These are phyloP conservation scores for Centropristis striata DNA, from an alignment of 2,113 vertebrate species.

Conservation along the genomic window DNA sequence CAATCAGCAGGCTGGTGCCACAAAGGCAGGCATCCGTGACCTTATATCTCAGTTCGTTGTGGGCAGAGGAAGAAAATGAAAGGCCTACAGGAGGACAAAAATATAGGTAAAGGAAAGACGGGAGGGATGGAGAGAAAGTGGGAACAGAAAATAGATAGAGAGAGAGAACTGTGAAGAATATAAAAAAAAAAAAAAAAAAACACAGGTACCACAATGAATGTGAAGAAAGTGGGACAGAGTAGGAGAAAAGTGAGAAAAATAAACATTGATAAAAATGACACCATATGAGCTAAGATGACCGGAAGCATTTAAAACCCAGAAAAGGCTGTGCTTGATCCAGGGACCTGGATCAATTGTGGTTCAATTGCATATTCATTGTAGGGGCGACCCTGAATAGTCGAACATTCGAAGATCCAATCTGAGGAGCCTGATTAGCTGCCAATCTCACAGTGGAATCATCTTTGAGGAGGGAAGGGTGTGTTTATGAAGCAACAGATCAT, in stretches of 20 bases:
- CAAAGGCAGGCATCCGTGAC: slow-evolving; percentile 91
- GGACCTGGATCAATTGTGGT: neutral
- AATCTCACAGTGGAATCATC: too few relatives aligned
- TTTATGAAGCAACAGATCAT: too few relatives aligned
- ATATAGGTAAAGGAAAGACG: slow-evolving; percentile 57
- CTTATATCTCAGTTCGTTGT: slow-evolving; percentile 76
- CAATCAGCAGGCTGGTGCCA: slow-evolving; percentile 90
- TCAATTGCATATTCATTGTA: neutral
- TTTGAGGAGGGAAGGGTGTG: too few relatives aligned
- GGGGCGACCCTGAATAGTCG: too few relatives aligned
- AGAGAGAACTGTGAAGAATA: slow-evolving; percentile 34
- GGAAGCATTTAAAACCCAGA: neutral
- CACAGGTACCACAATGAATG: slow-evolving; percentile 33
- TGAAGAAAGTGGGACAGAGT: slow-evolving; percentile 48
- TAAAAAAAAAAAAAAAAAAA: too few relatives aligned
- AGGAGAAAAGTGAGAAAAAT: slow-evolving; percentile 64
- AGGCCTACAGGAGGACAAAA: slow-evolving; percentile 63
- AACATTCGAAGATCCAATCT: too few relatives aligned
- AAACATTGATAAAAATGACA: slow-evolving; percentile 12
- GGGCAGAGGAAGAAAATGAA: slow-evolving; percentile 63
- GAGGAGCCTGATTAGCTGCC: too few relatives aligned
- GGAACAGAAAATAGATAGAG: slow-evolving; percentile 9
- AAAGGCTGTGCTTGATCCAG: neutral
- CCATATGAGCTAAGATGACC: neutral
- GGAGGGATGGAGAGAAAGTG: slow-evolving; percentile 8